Evolutionary conservation across 2,888 invertebrate species (phyloP).

Genomic region (Caenorhabditis wallacei): DNA sequence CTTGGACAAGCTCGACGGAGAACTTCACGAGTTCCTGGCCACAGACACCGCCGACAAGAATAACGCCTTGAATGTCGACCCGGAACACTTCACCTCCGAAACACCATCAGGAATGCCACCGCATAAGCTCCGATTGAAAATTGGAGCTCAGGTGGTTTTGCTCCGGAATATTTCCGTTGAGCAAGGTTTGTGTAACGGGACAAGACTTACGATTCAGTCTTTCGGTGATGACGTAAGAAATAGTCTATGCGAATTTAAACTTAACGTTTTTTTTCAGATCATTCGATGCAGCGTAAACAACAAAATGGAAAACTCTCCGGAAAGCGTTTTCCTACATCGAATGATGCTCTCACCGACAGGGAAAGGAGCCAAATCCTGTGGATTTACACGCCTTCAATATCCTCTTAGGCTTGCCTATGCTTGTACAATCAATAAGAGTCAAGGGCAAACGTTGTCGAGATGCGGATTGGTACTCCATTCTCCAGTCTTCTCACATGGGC

Average conservation of each 20-base stretch:
- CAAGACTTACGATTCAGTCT: slow-evolving; percentile 6
- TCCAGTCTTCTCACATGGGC: slow-evolving; percentile 77
- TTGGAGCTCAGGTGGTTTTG: slow-evolving; percentile 17
- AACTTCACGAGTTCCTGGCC: slow-evolving; percentile 6
- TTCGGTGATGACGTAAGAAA: slow-evolving; percentile 21
- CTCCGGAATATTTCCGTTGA: slow-evolving; percentile 33
- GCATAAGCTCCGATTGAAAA: slow-evolving; percentile 7
- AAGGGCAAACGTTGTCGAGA: slow-evolving; percentile 76
- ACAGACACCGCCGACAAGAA: not conserved
- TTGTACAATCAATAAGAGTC: slow-evolving; percentile 82
- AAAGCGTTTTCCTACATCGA: slow-evolving; percentile 18
- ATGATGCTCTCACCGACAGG: slow-evolving; percentile 15
- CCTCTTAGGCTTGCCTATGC: slow-evolving; percentile 79
- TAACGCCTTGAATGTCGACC: slow-evolving; percentile 10
- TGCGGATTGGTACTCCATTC: slow-evolving; percentile 66
- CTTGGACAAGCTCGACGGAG: slow-evolving; percentile 13
- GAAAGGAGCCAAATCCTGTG: not conserved
- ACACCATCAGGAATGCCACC: slow-evolving; percentile 45
- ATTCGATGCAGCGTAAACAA: slow-evolving; percentile 1
- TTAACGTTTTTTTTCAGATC: not conserved
- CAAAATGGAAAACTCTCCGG: not conserved
- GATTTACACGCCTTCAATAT: slow-evolving; percentile 69
- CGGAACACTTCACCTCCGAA: slow-evolving; percentile 12
- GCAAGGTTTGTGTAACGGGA: slow-evolving; percentile 31
- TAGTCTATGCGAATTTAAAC: too few relatives aligned